phyloP scores from a whole-genome alignment of 2,113 vertebrate genomes.

The Ardeotis arabs region DNA sequence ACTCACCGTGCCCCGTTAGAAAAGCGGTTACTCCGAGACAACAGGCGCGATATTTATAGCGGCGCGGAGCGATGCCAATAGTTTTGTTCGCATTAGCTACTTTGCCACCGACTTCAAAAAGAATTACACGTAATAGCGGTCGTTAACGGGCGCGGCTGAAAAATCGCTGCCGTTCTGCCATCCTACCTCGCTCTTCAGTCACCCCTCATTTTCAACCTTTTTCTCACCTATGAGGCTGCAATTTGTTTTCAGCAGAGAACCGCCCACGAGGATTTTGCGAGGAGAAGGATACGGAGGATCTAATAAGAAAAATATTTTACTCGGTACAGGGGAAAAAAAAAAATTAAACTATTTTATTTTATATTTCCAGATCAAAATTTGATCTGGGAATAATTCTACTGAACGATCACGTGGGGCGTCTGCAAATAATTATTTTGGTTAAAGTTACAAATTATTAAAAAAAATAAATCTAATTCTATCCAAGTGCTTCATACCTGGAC shows the following conservation, averaged over 20 bases:
- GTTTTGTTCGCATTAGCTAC: background rate
- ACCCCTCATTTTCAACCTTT: background rate
- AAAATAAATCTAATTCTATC: background rate
- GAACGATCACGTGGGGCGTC: rapidly evolving
- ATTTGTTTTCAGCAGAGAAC: background rate
- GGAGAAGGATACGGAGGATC: background rate
- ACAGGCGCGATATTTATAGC: background rate
- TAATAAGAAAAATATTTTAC: background rate
- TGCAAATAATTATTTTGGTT: background rate
- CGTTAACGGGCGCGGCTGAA: background rate
- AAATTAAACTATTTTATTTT: background rate
- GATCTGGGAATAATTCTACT: background rate
- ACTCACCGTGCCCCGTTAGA: background rate
- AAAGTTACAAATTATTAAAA: too few species aligned
- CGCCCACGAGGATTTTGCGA: background rate
- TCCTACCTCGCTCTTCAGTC: background rate
- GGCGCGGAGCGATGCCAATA: background rate
- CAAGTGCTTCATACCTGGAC: background rate
- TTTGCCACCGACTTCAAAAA: background rate
- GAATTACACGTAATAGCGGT: background rate
- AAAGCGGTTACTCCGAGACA: background rate
- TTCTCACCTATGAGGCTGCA: background rate
- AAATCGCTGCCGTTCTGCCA: background rate
- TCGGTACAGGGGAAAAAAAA: rapidly evolving
- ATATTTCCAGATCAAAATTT: background rate